Base-by-base conservation (phyloP, 1,140 invertebrate species). In the Mizuhopecten yessoensis region DNA sequence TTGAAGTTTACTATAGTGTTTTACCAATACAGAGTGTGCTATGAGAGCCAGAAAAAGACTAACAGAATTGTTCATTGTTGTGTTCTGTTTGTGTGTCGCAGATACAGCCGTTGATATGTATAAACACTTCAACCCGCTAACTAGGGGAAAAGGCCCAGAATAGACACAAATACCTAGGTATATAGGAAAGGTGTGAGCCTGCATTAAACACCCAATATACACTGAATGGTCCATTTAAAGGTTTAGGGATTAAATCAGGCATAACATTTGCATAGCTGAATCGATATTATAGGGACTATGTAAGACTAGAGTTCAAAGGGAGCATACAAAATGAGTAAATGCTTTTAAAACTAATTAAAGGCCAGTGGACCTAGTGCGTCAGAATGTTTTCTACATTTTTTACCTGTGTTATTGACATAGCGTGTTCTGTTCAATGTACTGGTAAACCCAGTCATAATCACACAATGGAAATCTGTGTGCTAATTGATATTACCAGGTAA, bases 231-330 rank as follows among this genome's bases (percentile, higher is more conserved):
- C 57, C 57, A 75, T 75, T 75, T 75, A 75, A 75, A 75, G 57
- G 57, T 29, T 75, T 75, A 75, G 9, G 17, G 57, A 75, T 29
- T 75, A 75, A 75, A 75, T 75, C 57, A 75, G 57, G 23, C 57
- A 29, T n/a, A 75, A 75, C 57, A 29, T 75, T 75, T 75, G 57
- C 57, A 75, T 75, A 75, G 57, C n/a, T 75, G 57, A 17, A 75
- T 75, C 57, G 57, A 75, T 75, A 75, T 75, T 75, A 75, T 75
- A 75, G 57, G n/a, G 29, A 75, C 57, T 75, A 75, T 75, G 57
- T 75, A 75, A 75, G 57, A 75, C 57, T 29, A 9, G 45, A 75
- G 57, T 75, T 75, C 57, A 75, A 75, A 75, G 57, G 29, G 57
- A 75, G 57, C 57, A 75, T 29, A 75, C 57, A 75, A 75, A 75